Conservation (phyloP, 2,888 invertebrate species). For the Mylabris sibirica region DNA sequence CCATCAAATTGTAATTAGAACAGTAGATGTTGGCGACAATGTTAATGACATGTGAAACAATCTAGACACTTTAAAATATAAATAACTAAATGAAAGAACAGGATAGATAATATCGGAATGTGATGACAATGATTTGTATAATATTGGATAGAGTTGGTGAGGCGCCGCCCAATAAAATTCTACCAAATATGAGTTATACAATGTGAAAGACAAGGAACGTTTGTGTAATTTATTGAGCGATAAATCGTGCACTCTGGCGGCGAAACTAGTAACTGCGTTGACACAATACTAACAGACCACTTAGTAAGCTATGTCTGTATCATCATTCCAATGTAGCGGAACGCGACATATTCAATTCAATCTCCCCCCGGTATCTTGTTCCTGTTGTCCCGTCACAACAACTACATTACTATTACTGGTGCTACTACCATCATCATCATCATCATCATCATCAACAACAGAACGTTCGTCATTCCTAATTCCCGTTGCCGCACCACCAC, state of each 20-base stretch:
- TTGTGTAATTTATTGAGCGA: slow-evolving; percentile 61
- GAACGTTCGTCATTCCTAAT: slow-evolving; percentile 8
- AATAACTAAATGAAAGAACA: slow-evolving; percentile 30
- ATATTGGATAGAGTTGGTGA: slow-evolving; percentile 49
- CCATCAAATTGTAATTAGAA: slow-evolving; percentile 55
- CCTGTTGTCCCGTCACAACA: slow-evolving; percentile 12
- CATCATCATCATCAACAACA: neutral
- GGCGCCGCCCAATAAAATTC: slow-evolving; percentile 41
- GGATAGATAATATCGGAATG: slow-evolving; percentile 43
- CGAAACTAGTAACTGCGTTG: slow-evolving; percentile 61
- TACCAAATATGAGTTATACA: slow-evolving; percentile 36
- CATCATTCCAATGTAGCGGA: slow-evolving; percentile 51
- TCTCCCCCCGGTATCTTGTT: slow-evolving; percentile 16
- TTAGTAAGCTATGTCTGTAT: slow-evolving; percentile 54
- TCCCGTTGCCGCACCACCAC: neutral
- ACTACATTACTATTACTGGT: slow-evolving; percentile 8
- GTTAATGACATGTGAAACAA: slow-evolving; percentile 37
- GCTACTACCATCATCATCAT: neutral
- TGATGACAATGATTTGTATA: slow-evolving; percentile 56
- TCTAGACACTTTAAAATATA: slow-evolving; percentile 25
- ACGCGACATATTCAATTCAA: slow-evolving; percentile 32
- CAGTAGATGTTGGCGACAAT: slow-evolving; percentile 56
- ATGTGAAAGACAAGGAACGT: slow-evolving; percentile 55
- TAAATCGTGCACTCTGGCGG: slow-evolving; percentile 62
- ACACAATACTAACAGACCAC: slow-evolving; percentile 63